Percentiles rank a stretch among this genome's conserved stretches.
Conservation (phyloP, 2,113 vertebrate genomes). For the Phalacrocorax carbo region DNA sequence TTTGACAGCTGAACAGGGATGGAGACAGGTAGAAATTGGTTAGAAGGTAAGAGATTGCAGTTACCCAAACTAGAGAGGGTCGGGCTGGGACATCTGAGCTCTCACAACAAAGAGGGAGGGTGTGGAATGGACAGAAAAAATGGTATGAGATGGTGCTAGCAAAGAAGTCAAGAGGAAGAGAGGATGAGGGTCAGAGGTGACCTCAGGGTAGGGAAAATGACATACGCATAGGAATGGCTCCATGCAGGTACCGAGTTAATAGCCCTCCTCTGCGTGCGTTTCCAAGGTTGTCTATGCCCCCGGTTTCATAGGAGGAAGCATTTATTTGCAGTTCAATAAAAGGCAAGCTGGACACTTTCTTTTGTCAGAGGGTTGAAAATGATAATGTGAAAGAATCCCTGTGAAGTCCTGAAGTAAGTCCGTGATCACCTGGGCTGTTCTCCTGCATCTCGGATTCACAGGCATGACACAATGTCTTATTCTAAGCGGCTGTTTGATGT, state of each 20-base stretch:
- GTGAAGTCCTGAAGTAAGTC: neutral
- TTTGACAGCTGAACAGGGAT: neutral
- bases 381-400: neutral
- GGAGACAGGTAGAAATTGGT: neutral
- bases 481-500: neutral
- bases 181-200: neutral
- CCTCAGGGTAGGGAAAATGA: neutral
- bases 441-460: neutral
- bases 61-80: neutral
- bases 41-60: neutral
- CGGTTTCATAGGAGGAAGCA: neutral
- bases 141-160: neutral
- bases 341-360: neutral
- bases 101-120: neutral
- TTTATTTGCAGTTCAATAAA: neutral
- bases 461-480: neutral
- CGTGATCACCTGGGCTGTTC: neutral
- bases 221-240: rapidly evolving
- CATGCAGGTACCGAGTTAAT: neutral
- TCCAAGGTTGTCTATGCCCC: neutral
- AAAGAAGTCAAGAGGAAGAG: neutral
- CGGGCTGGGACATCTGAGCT: neutral
- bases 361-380: neutral
- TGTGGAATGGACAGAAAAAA: neutral
- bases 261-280: neutral